Base-by-base conservation (phyloP, 2,888 invertebrate genomes). In the Melieria picta region DNA sequence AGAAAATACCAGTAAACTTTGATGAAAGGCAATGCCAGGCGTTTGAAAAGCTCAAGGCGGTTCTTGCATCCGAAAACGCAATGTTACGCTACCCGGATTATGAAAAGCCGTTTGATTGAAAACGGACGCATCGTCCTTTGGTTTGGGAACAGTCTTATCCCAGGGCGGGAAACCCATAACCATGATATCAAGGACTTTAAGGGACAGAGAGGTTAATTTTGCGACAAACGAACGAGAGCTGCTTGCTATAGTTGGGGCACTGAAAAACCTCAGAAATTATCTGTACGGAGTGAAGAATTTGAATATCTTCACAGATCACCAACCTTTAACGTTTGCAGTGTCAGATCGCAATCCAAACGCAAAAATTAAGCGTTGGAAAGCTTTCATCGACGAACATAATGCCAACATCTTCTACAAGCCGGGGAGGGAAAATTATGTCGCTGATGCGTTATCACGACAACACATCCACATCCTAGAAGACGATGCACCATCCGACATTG, bases 371-470 rank as follows among this genome's bases (percentile, higher is more conserved):
- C 56, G 55, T 45, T 65, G 57, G 57, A 57, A 47, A 30, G 48
- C 65, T 43, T 57, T 56, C 16, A 65, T 65, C 30, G 56, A 57
- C 10, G 65, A 65, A 52, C 46, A 65, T 47, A 61, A 61, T 45
- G 42, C 45, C 13, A n/a, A 65, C 11, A 43, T 57, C 4, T 7
- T 10, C 16, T 65, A 65, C 13, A 45, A 55, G 13, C 65, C 42
- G 3, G 65, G 65, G 42, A 65, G 43, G 13, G 45, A 52, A 11
- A 65, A 65, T 10, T 46, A 46, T 7, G 65, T 65, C 13, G 57
- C 65, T 3, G 65, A 47, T 47, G 47, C 65, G 47, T 47, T 61
- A n/a, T 61, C 61, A n/a, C 61, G 10, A n/a, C 61, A 61, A 13
- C 43, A 61, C 6, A 2, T 61, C 7, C 55, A 65, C 47, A 7